phyloP scores from a whole-genome alignment of 2,113 vertebrate species.

The Gopherus evgoodei region DNA sequence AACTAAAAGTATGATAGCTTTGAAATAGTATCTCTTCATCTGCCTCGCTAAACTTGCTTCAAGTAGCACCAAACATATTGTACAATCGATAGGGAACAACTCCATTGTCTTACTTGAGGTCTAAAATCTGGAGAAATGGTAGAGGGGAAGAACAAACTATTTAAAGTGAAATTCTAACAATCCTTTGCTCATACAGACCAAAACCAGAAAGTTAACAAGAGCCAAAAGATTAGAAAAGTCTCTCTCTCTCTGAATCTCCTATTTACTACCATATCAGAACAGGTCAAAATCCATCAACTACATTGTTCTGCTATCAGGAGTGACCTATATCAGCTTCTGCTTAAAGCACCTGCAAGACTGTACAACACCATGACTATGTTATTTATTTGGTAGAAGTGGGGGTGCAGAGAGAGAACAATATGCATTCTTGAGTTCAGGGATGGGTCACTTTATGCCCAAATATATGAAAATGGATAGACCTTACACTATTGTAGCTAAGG shows the following conservation, averaged over 20 bases:
- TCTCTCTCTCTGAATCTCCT: too few species aligned
- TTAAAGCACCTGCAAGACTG: background rate
- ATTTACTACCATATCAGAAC: background rate
- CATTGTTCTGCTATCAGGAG: background rate
- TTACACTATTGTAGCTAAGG: background rate
- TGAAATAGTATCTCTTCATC: conserved; percentile 7
- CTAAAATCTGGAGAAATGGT: background rate
- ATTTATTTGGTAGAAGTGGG: accelerated
- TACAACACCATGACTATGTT: background rate
- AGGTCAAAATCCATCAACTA: background rate
- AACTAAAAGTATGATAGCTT: background rate
- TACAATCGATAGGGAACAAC: background rate
- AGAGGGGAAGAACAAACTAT: background rate
- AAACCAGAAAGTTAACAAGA: background rate
- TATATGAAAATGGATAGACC: background rate
- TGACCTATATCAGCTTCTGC: background rate
- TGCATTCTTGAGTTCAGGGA: background rate
- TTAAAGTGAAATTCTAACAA: background rate
- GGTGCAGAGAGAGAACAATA: background rate
- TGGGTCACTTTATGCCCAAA: accelerated
- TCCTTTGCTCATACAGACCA: background rate
- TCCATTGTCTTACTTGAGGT: too few species aligned
- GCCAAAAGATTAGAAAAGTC: too few species aligned
- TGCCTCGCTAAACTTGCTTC: background rate
- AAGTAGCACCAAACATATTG: background rate